phyloP scores from a whole-genome alignment of 2,888 invertebrate species.

The Hemaris fuciformis region DNA sequence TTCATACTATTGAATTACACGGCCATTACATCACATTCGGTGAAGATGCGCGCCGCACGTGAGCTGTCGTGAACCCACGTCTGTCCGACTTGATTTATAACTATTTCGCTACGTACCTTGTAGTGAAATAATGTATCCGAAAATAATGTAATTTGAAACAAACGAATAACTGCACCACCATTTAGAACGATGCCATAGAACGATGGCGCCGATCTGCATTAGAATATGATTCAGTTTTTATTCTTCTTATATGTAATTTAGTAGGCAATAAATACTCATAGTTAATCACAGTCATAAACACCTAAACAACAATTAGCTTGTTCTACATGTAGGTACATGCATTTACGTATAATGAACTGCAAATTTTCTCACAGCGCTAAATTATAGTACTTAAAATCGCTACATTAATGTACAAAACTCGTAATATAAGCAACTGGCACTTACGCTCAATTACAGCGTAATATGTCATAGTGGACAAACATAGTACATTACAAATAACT shows the following conservation, averaged over 20 bases:
- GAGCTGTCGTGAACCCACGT: constrained; percentile 42
- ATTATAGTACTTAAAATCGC: not conserved
- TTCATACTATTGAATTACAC: constrained; percentile 58
- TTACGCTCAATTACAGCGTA: constrained; percentile 34
- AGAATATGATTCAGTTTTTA: not conserved
- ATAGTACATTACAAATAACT: constrained; percentile 58
- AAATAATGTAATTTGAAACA: constrained; percentile 15
- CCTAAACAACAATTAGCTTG: not conserved
- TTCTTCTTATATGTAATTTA: not conserved
- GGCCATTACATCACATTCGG: constrained; percentile 58
- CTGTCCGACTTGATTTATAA: constrained; percentile 37
- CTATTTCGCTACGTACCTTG: constrained; percentile 20
- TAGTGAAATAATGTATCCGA: constrained; percentile 25
- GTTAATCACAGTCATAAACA: not conserved
- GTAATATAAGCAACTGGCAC: not conserved
- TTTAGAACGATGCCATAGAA: too few species aligned
- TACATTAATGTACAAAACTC: not conserved
- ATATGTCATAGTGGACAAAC: constrained; percentile 43
- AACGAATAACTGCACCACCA: not conserved
- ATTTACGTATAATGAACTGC: not conserved
- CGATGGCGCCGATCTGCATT: not conserved
- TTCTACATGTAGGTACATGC: not conserved
- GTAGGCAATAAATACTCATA: not conserved
- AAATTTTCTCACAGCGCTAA: not conserved
- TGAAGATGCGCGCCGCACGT: constrained; percentile 43